Percentiles rank a stretch among this genome's conserved stretches.
Evolutionary conservation across 2,888 invertebrate species (phyloP).

Genomic region (Chrysolina oricalcia): DNA sequence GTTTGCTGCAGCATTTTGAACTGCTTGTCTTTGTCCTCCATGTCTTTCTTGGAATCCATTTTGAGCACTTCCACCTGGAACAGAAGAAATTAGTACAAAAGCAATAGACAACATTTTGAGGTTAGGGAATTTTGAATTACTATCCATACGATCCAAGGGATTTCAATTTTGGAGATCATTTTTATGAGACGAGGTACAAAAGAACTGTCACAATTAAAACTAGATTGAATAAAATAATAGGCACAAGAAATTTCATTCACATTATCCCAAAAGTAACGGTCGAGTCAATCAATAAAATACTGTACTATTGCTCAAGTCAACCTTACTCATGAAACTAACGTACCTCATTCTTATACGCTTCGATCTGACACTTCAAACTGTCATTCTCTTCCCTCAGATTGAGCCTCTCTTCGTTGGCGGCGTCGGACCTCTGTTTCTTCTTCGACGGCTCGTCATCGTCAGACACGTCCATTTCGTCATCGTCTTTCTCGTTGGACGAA

Average conservation of each 20-base stretch:
- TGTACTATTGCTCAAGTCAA: too few relatives aligned
- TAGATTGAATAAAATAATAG: too few relatives aligned
- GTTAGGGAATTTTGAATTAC: too few relatives aligned
- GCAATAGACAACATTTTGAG: too few relatives aligned
- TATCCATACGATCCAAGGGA: too few relatives aligned
- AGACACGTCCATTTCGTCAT: slow-evolving; percentile 92
- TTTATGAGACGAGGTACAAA: too few relatives aligned
- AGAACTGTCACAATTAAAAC: too few relatives aligned
- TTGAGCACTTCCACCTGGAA: slow-evolving; percentile 85
- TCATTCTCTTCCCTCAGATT: slow-evolving; percentile 88
- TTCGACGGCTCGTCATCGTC: slow-evolving; percentile 79
- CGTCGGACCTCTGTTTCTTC: slow-evolving; percentile 64
- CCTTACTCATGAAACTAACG: too few relatives aligned
- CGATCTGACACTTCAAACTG: slow-evolving; percentile 90
- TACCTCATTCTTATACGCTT: slow-evolving; percentile 93
- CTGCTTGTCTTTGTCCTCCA: slow-evolving; percentile 90
- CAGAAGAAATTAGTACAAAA: not conserved
- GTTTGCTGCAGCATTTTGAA: slow-evolving; percentile 82
- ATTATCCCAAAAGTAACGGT: too few relatives aligned
- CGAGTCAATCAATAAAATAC: too few relatives aligned
- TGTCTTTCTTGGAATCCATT: slow-evolving; percentile 84
- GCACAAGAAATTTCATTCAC: too few relatives aligned
- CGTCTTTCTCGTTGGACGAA: slow-evolving; percentile 77
- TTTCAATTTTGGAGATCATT: too few relatives aligned
- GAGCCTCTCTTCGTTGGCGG: slow-evolving; percentile 60